A percentile compares a stretch with the other conserved stretches of the same genome.
Conservation (phyloP, 2,113 vertebrate species). For the Beaufortia kweichowensis region DNA sequence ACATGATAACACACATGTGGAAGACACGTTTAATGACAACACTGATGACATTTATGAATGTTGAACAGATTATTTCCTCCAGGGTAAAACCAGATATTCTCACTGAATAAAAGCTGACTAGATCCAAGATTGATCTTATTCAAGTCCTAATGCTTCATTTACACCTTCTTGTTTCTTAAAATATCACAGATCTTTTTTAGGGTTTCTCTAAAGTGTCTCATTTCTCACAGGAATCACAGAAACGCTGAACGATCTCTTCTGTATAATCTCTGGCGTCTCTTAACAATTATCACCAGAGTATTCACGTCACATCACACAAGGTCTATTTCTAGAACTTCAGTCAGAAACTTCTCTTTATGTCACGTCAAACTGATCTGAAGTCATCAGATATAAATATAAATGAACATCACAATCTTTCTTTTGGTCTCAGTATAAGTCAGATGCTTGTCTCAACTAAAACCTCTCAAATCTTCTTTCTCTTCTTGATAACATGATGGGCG, state of each 20-base stretch:
- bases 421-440: too few relatives aligned
- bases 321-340: too few relatives aligned
- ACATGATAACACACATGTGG: neutral
- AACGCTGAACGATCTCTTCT: neutral
- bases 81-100: too few relatives aligned
- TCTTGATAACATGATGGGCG: neutral
- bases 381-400: too few relatives aligned
- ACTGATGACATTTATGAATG: neutral
- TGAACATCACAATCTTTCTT: too few relatives aligned
- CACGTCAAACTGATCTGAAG: too few relatives aligned
- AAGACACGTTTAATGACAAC: conserved; percentile 16
- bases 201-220: neutral
- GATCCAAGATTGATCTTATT: neutral
- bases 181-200: neutral
- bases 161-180: neutral
- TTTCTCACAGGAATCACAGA: neutral
- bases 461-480: neutral
- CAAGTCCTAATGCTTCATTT: neutral
- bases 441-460: conserved; percentile 3
- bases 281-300: conserved; percentile 10
- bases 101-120: neutral
- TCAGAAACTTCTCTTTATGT: too few relatives aligned
- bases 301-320: neutral
- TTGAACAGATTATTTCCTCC: neutral
- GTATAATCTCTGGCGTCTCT: neutral